Evolutionary conservation across 23 tunicate species (phyloP).

Genomic region (Phallusia fumigata): DNA sequence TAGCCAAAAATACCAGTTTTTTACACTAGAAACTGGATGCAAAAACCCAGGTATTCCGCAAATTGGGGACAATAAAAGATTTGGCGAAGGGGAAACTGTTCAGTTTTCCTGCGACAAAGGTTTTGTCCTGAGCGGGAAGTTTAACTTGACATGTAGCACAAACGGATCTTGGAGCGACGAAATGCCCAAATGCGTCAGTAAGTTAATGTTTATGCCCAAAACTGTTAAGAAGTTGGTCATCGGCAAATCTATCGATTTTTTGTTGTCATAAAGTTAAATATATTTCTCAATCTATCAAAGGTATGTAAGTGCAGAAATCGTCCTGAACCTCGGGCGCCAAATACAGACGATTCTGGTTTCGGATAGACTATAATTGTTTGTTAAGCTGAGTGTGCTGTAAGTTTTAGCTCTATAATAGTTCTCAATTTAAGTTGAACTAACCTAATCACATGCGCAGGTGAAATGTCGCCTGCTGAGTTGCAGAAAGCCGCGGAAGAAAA

Average conservation of each 20-base stretch:
- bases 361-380: too few species aligned
- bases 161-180: slow-evolving; percentile 51
- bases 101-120: slow-evolving; percentile 51
- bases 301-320: too few species aligned
- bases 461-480: not conserved
- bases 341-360: too few species aligned
- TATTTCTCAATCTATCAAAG: too few species aligned
- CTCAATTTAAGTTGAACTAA: not conserved
- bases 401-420: too few species aligned
- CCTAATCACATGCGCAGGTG: not conserved
- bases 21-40: slow-evolving; percentile 48
- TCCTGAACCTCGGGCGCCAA: too few species aligned
- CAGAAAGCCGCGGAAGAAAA: not conserved
- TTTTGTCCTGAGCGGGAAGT: slow-evolving; percentile 29
- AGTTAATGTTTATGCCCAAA: not conserved
- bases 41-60: slow-evolving; percentile 60
- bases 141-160: slow-evolving; percentile 22
- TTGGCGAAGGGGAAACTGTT: slow-evolving; percentile 32
- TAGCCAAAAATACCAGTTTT: not conserved
- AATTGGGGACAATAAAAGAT: slow-evolving; percentile 22
- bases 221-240: too few species aligned
- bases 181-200: slow-evolving; percentile 57
- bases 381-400: too few species aligned
- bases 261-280: too few species aligned
- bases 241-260: too few species aligned